These are phyloP conservation scores for Antheraea pernyi DNA, from an alignment of 1,140 invertebrate species.

Conservation along the genomic window DNA sequence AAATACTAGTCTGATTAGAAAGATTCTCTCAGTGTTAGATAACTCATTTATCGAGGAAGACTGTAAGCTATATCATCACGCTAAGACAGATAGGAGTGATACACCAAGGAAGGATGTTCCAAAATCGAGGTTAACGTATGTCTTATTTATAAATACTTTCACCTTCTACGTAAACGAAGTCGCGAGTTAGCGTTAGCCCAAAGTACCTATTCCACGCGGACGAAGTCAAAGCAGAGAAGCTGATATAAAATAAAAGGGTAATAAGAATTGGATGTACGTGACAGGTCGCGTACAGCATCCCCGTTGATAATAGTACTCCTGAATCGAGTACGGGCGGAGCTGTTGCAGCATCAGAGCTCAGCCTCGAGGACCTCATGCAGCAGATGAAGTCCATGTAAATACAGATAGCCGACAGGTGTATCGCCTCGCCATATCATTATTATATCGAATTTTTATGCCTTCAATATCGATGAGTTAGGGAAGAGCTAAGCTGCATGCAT, in stretches of 20 bases:
- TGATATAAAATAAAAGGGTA: neutral
- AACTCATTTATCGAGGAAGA: too few species aligned
- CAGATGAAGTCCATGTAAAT: conserved; percentile 91
- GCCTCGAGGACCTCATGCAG: conserved; percentile 92
- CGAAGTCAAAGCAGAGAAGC: too few species aligned
- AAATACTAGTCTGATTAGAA: too few species aligned
- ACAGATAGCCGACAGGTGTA: neutral
- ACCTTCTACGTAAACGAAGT: too few species aligned
- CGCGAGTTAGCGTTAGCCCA: too few species aligned
- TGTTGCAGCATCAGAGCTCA: conserved; percentile 70
- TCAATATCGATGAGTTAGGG: neutral
- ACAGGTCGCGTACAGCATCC: conserved; percentile 61
- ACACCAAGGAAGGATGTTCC: too few species aligned
- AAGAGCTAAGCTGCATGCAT: neutral
- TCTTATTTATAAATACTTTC: too few species aligned
- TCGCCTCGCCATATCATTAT: neutral
- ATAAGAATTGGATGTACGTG: neutral
- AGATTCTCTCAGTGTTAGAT: too few species aligned
- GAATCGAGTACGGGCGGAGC: conserved; percentile 70
- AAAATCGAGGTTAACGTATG: too few species aligned
- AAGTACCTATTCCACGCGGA: too few species aligned
- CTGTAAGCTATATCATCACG: too few species aligned
- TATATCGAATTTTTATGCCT: neutral
- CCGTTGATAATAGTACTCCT: conserved; percentile 61
- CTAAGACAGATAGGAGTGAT: too few species aligned